Evolutionary conservation across 2,888 invertebrate genomes (phyloP).

Genomic region (Athalia cordata): DNA sequence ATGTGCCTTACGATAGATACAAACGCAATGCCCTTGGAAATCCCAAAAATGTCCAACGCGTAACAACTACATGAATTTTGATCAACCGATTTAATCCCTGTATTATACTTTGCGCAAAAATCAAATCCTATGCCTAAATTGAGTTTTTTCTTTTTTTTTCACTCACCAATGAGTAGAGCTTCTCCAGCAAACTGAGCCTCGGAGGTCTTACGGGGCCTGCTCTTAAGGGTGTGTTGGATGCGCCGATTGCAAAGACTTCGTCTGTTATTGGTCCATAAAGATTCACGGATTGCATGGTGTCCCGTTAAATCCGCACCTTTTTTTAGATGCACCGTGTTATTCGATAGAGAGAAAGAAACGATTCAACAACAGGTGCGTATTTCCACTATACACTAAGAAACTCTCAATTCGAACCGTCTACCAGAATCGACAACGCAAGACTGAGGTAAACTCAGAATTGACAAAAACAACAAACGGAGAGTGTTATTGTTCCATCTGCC

Average conservation of each 20-base stretch:
- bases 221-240: constrained; percentile 55
- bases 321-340: background rate
- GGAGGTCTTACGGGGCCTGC: constrained; percentile 51
- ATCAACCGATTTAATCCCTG: background rate
- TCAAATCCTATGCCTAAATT: no score
- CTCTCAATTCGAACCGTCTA: no score
- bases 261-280: background rate
- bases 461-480: no score
- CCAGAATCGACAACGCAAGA: no score
- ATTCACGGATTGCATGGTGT: background rate
- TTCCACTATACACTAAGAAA: no score
- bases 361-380: no score
- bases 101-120: background rate
- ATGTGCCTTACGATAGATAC: constrained; percentile 78
- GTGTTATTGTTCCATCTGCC: no score
- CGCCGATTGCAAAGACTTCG: constrained; percentile 32
- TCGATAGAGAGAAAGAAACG: no score
- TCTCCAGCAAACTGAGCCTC: constrained; percentile 56
- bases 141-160: background rate
- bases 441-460: no score
- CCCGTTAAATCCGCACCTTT: background rate
- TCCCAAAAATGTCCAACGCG: constrained; percentile 83
- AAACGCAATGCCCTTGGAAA: constrained; percentile 90
- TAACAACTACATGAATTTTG: constrained; percentile 45
- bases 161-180: constrained; percentile 59